These are phyloP conservation scores for Plagiodera versicolora DNA, from an alignment of 2,888 invertebrate species.

Conservation along the genomic window DNA sequence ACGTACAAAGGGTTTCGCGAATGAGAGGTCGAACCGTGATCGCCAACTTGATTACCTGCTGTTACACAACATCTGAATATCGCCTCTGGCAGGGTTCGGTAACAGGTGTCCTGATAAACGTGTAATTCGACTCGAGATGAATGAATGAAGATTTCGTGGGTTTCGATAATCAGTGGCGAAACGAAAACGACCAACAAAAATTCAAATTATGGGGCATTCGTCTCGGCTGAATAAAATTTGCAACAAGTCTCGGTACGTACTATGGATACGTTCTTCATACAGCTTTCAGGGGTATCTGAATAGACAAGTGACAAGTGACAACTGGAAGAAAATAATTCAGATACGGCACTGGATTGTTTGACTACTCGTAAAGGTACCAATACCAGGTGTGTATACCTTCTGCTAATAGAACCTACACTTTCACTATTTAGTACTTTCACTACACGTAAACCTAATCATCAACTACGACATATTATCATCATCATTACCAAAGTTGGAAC, in stretches of 20 bases:
- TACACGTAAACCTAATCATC: neutral
- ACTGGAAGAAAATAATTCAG: no score
- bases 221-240: no score
- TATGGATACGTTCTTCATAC: no score
- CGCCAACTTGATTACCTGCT: neutral
- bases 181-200: neutral
- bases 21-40: neutral
- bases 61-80: neutral
- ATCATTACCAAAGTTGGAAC: no score
- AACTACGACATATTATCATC: neutral
- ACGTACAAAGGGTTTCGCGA: neutral
- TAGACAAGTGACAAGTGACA: no score
- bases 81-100: slow-evolving; percentile 3
- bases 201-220: no score
- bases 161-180: slow-evolving; percentile 2
- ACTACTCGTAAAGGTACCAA: no score
- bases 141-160: slow-evolving; percentile 8
- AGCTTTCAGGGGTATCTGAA: no score
- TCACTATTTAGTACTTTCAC: slow-evolving; percentile 22
- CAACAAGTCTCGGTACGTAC: no score
- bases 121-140: slow-evolving; percentile 9
- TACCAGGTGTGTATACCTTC: neutral
- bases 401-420: slow-evolving; percentile 15
- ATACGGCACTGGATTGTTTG: no score
- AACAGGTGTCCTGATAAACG: slow-evolving; percentile 10